These are phyloP conservation scores for Caenorhabditis imperialis DNA, from an alignment of 2,888 invertebrate species.

Conservation along the genomic window DNA sequence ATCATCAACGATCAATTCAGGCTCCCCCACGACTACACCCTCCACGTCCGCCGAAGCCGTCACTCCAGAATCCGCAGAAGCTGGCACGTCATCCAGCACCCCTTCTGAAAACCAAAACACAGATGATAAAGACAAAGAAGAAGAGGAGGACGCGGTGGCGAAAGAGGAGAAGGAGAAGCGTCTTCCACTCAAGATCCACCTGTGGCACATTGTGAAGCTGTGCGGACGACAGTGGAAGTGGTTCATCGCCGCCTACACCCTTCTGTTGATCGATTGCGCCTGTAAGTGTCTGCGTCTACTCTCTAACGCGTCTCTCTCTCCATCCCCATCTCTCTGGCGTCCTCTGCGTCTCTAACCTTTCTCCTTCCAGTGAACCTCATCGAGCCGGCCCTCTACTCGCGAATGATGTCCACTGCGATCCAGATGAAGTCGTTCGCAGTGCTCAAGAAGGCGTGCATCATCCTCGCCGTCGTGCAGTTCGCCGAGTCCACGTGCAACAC, in stretches of 20 bases:
- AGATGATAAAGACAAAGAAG: slow-evolving; percentile 10
- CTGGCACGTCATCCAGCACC: too few species aligned
- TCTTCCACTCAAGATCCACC: slow-evolving; percentile 34
- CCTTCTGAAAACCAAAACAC: too few species aligned
- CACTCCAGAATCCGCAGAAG: too few species aligned
- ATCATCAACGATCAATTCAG: too few species aligned
- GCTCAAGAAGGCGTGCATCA: slow-evolving; percentile 41
- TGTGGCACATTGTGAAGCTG: slow-evolving; percentile 38
- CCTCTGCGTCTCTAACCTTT: too few species aligned
- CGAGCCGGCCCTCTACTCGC: slow-evolving; percentile 46
- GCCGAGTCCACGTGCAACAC: slow-evolving; percentile 27
- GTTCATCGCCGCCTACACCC: slow-evolving; percentile 31
- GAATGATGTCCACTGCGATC: slow-evolving; percentile 42
- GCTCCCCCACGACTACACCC: too few species aligned
- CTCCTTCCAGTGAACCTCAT: slow-evolving; percentile 42
- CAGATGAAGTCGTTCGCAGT: slow-evolving; percentile 41
- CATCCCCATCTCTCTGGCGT: background rate
- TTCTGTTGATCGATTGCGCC: slow-evolving; percentile 26
- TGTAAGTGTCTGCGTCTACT: slow-evolving; percentile 20
- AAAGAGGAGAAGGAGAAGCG: slow-evolving; percentile 50
- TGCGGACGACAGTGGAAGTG: slow-evolving; percentile 52
- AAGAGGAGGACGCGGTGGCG: slow-evolving; percentile 40
- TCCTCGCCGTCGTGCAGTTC: slow-evolving; percentile 44
- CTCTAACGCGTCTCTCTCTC: background rate
- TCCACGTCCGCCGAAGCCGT: too few species aligned